These are phyloP conservation scores for Saccopteryx bilineata DNA, from an alignment of 2,113 vertebrate species.

Conservation along the genomic window DNA sequence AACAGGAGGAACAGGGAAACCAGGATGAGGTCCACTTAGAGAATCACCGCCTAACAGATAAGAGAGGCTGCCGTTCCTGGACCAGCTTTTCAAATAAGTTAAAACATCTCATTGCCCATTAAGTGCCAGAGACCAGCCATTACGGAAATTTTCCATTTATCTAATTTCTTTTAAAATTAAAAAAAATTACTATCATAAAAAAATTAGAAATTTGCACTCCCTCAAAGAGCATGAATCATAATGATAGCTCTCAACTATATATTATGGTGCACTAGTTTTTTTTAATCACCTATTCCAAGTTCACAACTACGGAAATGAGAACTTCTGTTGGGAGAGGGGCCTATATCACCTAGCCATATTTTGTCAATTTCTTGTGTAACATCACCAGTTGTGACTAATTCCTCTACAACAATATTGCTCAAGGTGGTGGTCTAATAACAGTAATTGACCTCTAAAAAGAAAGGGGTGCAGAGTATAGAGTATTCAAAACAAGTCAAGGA, in stretches of 20 bases:
- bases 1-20: background rate
- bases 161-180: conserved; percentile 10
- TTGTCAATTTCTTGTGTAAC: background rate
- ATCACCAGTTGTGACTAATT: background rate
- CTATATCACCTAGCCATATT: background rate
- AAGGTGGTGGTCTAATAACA: conserved; percentile 38
- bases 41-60: background rate
- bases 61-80: background rate
- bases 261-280: background rate
- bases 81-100: conserved; percentile 27
- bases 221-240: background rate
- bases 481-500: background rate
- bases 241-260: background rate
- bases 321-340: background rate
- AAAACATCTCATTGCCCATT: background rate
- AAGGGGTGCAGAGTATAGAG: background rate
- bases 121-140: background rate
- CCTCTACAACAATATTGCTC: conserved; percentile 27
- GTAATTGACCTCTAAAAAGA: background rate
- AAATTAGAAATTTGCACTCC: background rate
- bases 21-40: background rate
- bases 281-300: background rate
- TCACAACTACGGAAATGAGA: background rate
- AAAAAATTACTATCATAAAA: conserved; percentile 33
- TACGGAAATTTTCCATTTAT: background rate